Evolutionary conservation across 2,888 invertebrate species (phyloP), one percentile per base, ranked within the genome.

Genomic region (Papilio gigon): DNA sequence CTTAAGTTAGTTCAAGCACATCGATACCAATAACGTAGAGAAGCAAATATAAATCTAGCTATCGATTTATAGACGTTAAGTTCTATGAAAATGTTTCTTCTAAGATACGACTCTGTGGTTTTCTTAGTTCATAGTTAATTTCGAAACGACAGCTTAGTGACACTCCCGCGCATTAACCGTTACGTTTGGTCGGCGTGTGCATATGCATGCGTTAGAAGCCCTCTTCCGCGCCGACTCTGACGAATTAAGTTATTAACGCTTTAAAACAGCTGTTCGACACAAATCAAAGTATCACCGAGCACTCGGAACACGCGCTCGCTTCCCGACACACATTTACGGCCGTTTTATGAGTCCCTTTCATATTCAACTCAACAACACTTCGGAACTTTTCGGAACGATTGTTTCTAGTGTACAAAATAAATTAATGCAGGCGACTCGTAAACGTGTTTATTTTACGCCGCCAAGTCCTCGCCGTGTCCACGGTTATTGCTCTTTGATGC

Each of bases 181-280:
- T 73, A 80, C 82, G 80, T 82, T 85, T 85, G 84, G 83, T 83
- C 80, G 85, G 85, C 87, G 86, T 85, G 85, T 83, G 84, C 79
- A 77, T 85, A 86, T 60, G 65, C 37, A 47, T 75, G 80, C 83
- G 80, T 80, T 82, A 83, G 85, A 89, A 87, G 81, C 86, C 84
- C 85, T 86, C 88, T 87, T 89, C 86, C 88, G 85, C 85, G 78
- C 82, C 84, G 81, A 83, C 89, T 88, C 88, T 90, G 89, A 92
- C 90, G 91, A 91, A 92, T 92, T 91, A 91, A 91, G 90, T 89
- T 91, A 91, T 92, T 91, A 92, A 90, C 89, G 89, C 86, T 85
- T 78, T 72, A 78, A 77, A 84, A 82, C 90, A 92, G 92, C 92
- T 92, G 92, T 83, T 87, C 79, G 76, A 85, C 86, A 91, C 92